Base-by-base conservation (phyloP, 2,888 invertebrate genomes). In the Diplolepis rosae region DNA sequence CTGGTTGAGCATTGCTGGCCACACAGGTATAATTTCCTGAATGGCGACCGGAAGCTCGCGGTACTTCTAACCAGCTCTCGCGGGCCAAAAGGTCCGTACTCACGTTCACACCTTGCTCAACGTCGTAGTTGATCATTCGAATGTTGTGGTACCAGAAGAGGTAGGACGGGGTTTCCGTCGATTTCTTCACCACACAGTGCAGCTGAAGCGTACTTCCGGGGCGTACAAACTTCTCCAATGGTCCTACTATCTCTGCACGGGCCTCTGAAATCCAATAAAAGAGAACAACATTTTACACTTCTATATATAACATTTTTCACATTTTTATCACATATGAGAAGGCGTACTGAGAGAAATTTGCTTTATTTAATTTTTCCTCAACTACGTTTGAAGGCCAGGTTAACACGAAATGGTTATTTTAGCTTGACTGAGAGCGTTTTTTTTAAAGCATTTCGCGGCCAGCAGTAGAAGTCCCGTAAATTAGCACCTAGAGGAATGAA, bases 81-180 rank as follows among this genome's bases (percentile, higher is more conserved):
- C 95, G 92, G 85, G 92, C 93, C 68, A 91, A 91, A 42, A 93
- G 90, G 82, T 96, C 95, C 5, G 95, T 95, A 72, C 95, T 95
- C 68, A 96, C 96, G 88, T 95, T 96, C 85, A 96, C 94, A 69
- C 95, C 96, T 73, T 94, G 92, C 85, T 96, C 96, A 51, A 92
- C 92, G 90, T 96, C 96, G 89, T 95, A 96, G 91, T 96, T 96
- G 88, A 96, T 96, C 96, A 96, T 96, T 79, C 95, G 93, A 86
- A 94, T 94, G 90, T 96, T 96, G 90, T 95, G 95, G 88, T 95
- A 96, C 93, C 93, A 93, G 89, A 89, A 80, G 66, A 96, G 93
- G 88, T 94, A 96, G 66, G 94, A 93, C 5, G 96, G 95, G 35
- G 93, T 93, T 86, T 96, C 95, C 0, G 96, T 96, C 68, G 95